Evolutionary conservation across 2,113 vertebrate genomes (phyloP), one percentile per base, ranked within the genome.

Genomic region (Connochaetes taurinus): DNA sequence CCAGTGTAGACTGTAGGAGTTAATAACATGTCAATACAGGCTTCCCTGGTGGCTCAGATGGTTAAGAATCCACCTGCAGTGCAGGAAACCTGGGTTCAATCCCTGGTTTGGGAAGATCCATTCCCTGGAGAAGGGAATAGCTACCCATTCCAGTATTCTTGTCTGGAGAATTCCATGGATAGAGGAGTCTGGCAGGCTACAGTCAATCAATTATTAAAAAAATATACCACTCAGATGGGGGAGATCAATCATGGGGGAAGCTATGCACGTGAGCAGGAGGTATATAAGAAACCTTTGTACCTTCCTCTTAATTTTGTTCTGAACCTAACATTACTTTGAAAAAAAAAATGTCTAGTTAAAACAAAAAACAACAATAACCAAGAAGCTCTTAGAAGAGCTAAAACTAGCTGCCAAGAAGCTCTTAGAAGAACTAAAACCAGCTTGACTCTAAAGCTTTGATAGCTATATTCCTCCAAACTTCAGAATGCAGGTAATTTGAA

Each of bases 391-490:
- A 43, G 89, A 89, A 95, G 87, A 80, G n/a, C 6, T 95, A 95
- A 80, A 23, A 3, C 3, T 25, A 96, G 2, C 67, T 87, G 36
- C 10, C 29, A 84, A 64, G 27, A n/a, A 52, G 5, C 6, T 50
- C 40, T 93, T 52, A 43, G 89, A 89, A 95, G 87, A 81, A 40
- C 6, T 95, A 95, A 80, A 23, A 3, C 3, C 29, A 96, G 2
- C 67, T 87, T 85, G 64, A 25, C 27, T 91, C 95, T 90, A 58
- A 85, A 93, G 76, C 87, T 95, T 78, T 76, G 36, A 27, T 74
- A 64, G 80, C 53, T 95, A 58, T 93, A 91, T 95, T 95, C 94
- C 55, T 95, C 81, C 62, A 91, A 36, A 81, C 50, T 98, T 98
- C 83, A 98, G 93, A 98, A 90, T 29, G 67, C 17, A 93, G 36